These are phyloP conservation scores for Drepanosiphum platanoidis DNA, from an alignment of 2,888 invertebrate species.

Conservation along the genomic window DNA sequence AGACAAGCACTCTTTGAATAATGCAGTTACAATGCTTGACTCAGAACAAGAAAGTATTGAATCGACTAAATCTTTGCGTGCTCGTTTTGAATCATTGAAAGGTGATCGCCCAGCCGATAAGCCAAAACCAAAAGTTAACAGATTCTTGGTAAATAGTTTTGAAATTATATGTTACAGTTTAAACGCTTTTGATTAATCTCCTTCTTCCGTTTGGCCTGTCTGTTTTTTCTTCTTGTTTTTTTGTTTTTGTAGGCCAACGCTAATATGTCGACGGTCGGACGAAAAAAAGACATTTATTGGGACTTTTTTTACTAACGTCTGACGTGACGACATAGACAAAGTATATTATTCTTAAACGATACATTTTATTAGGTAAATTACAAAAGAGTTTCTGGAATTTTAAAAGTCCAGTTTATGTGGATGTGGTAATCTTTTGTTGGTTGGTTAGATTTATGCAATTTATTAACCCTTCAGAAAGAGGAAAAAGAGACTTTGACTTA, in stretches of 20 bases:
- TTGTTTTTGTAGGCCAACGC: constrained; percentile 55
- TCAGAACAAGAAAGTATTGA: constrained; percentile 77
- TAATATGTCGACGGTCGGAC: constrained; percentile 62
- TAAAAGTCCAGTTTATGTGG: constrained; percentile 36
- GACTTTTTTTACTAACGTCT: constrained; percentile 61
- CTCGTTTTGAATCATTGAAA: constrained; percentile 87
- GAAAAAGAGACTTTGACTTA: constrained; percentile 6
- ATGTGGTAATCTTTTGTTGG: constrained; percentile 53
- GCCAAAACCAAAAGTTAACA: constrained; percentile 80
- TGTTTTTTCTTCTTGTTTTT: constrained; percentile 63
- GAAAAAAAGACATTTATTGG: constrained; percentile 62
- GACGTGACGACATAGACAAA: constrained; percentile 54
- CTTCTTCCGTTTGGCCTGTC: constrained; percentile 62
- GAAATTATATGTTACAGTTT: constrained; percentile 14
- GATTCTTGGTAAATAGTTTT: constrained; percentile 85
- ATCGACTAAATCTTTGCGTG: constrained; percentile 77
- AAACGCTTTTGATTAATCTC: constrained; percentile 58
- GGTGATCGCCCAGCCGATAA: constrained; percentile 69
- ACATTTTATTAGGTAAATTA: constrained; percentile 57
- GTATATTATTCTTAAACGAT: constrained; percentile 49
- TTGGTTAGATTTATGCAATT: constrained; percentile 50
- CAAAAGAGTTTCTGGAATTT: constrained; percentile 21
- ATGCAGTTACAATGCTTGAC: constrained; percentile 69
- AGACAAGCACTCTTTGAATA: constrained; percentile 69
- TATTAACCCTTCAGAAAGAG: constrained; percentile 38